Percentiles rank a stretch among this genome's conserved stretches.
These are phyloP conservation scores for Balaeniceps rex DNA, from an alignment of 2,113 vertebrate genomes.

Conservation along the genomic window DNA sequence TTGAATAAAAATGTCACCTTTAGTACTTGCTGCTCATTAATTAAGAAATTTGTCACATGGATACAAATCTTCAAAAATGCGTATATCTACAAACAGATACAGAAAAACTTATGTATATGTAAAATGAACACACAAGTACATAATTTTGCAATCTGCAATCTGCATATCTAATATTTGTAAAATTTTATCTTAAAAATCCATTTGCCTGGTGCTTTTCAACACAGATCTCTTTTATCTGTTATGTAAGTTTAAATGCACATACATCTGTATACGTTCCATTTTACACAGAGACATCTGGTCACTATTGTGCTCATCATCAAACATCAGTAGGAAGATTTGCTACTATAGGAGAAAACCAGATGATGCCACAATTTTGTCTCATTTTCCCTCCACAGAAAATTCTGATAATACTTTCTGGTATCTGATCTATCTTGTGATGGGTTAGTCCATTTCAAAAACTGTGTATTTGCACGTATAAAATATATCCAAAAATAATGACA, in stretches of 20 bases:
- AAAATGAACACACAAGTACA: not conserved
- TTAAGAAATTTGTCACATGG: not conserved
- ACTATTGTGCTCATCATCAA: not conserved
- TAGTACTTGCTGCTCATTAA: not conserved
- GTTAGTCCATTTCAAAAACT: not conserved
- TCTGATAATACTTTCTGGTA: not conserved
- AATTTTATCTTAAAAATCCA: not conserved
- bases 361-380: not conserved
- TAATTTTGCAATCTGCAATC: not conserved
- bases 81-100: not conserved
- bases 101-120: not conserved
- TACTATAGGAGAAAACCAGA: not conserved
- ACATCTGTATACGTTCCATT: accelerated
- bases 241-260: not conserved
- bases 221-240: not conserved
- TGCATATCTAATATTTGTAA: not conserved
- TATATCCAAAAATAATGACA: not conserved
- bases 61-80: not conserved
- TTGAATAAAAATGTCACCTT: not conserved
- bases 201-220: not conserved
- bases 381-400: not conserved
- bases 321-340: not conserved
- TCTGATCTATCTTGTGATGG: not conserved
- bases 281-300: not conserved
- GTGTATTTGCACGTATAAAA: not conserved